A percentile compares a stretch with the other conserved stretches of the same genome.
These are phyloP conservation scores for Hippocampus kuda DNA, from an alignment of 2,797 vertebrate genomes.

Conservation along the genomic window DNA sequence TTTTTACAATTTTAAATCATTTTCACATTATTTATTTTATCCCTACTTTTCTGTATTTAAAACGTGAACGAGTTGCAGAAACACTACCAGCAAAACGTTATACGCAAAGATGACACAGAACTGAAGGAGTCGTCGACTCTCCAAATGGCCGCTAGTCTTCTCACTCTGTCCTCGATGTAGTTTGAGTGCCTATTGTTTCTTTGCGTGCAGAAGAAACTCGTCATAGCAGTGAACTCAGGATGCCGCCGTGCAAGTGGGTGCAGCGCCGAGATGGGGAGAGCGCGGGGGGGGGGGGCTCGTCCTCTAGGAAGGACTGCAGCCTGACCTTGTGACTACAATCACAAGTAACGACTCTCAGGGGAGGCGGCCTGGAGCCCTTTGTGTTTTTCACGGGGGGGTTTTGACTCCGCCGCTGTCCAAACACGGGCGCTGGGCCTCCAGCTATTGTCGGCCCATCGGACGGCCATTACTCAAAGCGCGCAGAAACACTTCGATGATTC, in stretches of 20 bases:
- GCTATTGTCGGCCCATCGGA: constrained; percentile 50
- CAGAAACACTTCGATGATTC: constrained; percentile 17
- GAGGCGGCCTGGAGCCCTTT: constrained; percentile 57
- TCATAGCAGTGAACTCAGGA: constrained; percentile 61
- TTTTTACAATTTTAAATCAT: too few relatives aligned
- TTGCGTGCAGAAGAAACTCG: constrained; percentile 37
- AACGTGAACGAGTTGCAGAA: too few relatives aligned
- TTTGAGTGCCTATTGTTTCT: constrained; percentile 46
- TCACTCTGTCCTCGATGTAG: constrained; percentile 23
- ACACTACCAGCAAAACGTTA: background rate
- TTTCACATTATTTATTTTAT: too few relatives aligned
- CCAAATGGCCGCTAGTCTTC: background rate
- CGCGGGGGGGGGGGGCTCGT: constrained; percentile 33
- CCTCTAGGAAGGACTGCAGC: constrained; percentile 71
- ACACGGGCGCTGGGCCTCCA: constrained; percentile 42
- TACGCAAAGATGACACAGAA: background rate
- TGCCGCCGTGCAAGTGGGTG: constrained; percentile 38
- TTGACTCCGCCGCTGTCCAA: constrained; percentile 55
- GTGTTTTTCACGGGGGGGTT: constrained; percentile 54
- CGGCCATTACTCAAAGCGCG: constrained; percentile 40
- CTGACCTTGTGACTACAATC: constrained; percentile 74
- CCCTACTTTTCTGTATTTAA: too few relatives aligned
- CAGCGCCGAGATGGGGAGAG: constrained; percentile 11
- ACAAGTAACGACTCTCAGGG: constrained; percentile 66
- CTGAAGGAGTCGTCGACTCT: background rate